A percentile compares a stretch with the other conserved stretches of the same genome.
Conservation (phyloP, 1,140 invertebrate species). For the Temnothorax longispinosus region DNA sequence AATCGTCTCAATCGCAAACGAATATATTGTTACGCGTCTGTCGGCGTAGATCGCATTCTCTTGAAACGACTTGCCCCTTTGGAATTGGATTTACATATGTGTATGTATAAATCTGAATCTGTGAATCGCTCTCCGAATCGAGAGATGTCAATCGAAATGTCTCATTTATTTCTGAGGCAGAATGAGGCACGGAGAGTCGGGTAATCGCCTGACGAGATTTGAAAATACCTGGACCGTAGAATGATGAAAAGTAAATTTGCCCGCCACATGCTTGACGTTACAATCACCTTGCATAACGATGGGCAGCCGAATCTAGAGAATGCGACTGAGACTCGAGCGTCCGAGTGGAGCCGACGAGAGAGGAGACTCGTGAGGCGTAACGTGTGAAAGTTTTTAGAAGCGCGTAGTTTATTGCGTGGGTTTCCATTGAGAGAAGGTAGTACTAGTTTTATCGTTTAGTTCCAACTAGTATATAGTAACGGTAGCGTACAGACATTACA, state of each 20-base stretch:
- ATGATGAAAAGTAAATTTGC: conserved; percentile 42
- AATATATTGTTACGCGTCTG: background rate
- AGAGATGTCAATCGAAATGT: background rate
- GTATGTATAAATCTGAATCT: conserved; percentile 22
- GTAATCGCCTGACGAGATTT: background rate
- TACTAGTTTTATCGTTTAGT: conserved; percentile 71
- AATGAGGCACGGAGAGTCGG: background rate
- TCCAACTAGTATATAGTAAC: conserved; percentile 68
- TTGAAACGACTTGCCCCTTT: background rate
- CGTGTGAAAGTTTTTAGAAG: conserved; percentile 48
- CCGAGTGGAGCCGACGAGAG: background rate
- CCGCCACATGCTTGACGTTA: conserved; percentile 56
- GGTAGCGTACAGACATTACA: conserved; percentile 64
- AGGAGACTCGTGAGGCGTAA: conserved; percentile 34
- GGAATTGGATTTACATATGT: conserved; percentile 31
- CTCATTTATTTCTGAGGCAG: background rate
- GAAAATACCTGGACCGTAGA: background rate
- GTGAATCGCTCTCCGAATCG: background rate
- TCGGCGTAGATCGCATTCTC: conserved; percentile 3
- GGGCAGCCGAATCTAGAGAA: conserved; percentile 44
- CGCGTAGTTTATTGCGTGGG: conserved; percentile 68
- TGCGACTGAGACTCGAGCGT: conserved; percentile 28
- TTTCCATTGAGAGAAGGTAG: conserved; percentile 57
- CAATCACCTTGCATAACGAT: conserved; percentile 64
- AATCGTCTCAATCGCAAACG: background rate